Evolutionary conservation across 2,888 invertebrate species (phyloP).

Genomic region (Noctua janthe): DNA sequence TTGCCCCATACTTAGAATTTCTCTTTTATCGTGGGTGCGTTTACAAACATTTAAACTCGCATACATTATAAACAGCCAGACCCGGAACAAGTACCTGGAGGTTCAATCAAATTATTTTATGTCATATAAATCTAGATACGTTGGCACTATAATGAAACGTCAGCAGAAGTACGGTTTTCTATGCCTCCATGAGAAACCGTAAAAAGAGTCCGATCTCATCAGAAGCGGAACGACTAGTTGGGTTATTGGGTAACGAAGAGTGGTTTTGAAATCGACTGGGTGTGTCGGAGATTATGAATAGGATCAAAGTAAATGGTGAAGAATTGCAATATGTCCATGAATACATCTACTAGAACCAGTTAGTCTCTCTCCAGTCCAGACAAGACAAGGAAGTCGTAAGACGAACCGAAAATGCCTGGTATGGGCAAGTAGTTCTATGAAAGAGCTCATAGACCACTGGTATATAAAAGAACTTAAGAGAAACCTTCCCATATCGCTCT

Average conservation of each 20-base stretch:
- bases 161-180: not conserved
- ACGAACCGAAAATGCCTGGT: no score
- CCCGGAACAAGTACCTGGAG: not conserved
- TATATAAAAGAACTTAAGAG: not conserved
- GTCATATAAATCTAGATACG: not conserved
- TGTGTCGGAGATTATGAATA: no score
- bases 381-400: not conserved
- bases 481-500: not conserved
- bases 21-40: not conserved
- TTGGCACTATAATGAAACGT: not conserved
- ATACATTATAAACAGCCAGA: not conserved
- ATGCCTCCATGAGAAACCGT: no score
- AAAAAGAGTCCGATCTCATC: no score
- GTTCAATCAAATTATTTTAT: not conserved
- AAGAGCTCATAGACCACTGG: no score
- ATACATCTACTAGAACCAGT: not conserved
- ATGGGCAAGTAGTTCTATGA: no score
- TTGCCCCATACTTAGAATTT: not conserved
- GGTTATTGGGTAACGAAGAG: not conserved
- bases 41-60: not conserved
- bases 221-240: not conserved
- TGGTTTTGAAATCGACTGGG: not conserved
- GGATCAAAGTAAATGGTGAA: not conserved
- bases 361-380: not conserved
- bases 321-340: not conserved